Evolutionary conservation across 2,113 vertebrate species (phyloP), one percentile per base, ranked within the genome.

Genomic region (Pelvicachromis taeniatus): DNA sequence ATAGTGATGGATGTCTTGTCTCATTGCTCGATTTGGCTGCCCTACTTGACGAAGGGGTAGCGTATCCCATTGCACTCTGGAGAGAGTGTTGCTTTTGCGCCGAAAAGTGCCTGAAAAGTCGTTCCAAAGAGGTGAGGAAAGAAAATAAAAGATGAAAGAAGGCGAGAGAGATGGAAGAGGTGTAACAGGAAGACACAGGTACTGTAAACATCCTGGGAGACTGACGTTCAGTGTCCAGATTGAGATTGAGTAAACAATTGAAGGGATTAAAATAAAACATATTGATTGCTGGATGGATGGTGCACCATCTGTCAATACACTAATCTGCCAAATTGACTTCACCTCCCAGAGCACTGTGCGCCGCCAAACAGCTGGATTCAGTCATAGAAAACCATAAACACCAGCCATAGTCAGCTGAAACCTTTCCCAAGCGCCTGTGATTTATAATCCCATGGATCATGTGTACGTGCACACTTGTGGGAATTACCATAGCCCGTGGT

Each of bases 291-390:
- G 88, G 87, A 88, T 73, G 88, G 89, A 94, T 87, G 89, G 87
- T 45, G 35, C 68, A 9, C 56, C 80, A 87, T 91, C 87, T 91
- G 91, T 94, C 95, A 92, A 93, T 95, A 93, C 80, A 17, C 78
- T 91, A 93, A 95, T 96, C 92, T 94, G 90, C 89, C 80, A 92
- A 94, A 95, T 93, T 93, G 94, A 95, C 87, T 91, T 86, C 55
- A 50, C 84, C 87, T 91, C 92, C 77, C 38, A 6, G 63, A 89
- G 91, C 68, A 77, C 77, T 84, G 86, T 83, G 87, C 7, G 14
- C 78, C 86, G 92, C 80, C 82, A 81, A 91, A 94, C 94, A 88
- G 91, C 93, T 95, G 94, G 94, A 93, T 93, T 81, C 88, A 93
- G 90, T 95, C 94, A 90, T 40, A 87, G 90, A 87, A 88, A 91